Evolutionary conservation across 2,113 vertebrate species (phyloP), one percentile per base, ranked within the genome.

Genomic region (Lasiurus borealis): DNA sequence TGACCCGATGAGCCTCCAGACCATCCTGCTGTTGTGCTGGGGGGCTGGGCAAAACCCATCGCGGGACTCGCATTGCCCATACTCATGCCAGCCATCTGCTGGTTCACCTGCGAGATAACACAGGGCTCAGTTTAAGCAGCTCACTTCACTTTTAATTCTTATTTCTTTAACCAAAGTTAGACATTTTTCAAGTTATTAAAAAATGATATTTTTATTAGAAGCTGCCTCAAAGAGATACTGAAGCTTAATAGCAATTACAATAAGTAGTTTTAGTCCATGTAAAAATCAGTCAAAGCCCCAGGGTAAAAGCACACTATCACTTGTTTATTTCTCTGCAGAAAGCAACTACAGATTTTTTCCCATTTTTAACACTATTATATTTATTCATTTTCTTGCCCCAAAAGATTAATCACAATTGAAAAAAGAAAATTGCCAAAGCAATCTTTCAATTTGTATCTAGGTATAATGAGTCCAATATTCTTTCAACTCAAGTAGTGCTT

Each of bases 51-150:
- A 19, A 99, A 99, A 18, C 98, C 98, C 96, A 98, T 97, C 10
- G 98, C 69, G 0, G 95, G 97, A 78, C 96, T 98, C 2, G 98
- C 97, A 13, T 98, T 98, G 59, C 97, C 98, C 96, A 99, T 95
- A 18, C 97, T 98, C 98, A 99, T 98, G 75, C 99, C 99, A 23
- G 99, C 99, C 99, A 99, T 99, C 95, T 99, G 99, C 98, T 99
- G 99, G 97, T 99, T 99, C 99, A 99, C 98, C 99, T 99, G 98
- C 34, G 93, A 94, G 86, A 95, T 18, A 98, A 97, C 10, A 95
- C 85, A 85, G 82, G n/a, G 34, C 40, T 91, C 78, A 57, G 76
- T 76, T 75, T 88, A 84, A 25, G 12, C 93, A 59, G 64, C 50
- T 29, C 9, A 71, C 52, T 88, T 95, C 57, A 92, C 40, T 89